Percentiles rank a stretch among this genome's conserved stretches.
These are phyloP conservation scores for Budorcas taxicolor DNA, from an alignment of 2,113 vertebrate genomes.

Conservation along the genomic window DNA sequence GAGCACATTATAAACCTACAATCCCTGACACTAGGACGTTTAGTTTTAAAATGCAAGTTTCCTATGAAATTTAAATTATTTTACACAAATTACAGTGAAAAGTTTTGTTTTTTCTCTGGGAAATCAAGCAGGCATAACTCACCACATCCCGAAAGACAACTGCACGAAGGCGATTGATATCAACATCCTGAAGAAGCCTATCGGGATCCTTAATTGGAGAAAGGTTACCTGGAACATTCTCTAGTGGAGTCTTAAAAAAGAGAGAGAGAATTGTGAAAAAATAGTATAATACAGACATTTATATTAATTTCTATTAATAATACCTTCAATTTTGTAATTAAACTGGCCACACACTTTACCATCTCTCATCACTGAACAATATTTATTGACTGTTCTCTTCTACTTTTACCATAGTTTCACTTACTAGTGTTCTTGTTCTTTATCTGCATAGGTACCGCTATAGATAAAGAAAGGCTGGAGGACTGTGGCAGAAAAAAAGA, in stretches of 20 bases:
- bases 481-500: not conserved
- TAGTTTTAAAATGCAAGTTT: not conserved
- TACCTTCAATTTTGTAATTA: not conserved
- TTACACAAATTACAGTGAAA: not conserved
- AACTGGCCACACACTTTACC: not conserved
- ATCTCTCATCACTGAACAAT: not conserved
- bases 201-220: constrained; percentile 95
- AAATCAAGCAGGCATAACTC: constrained; percentile 71
- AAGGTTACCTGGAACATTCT: constrained; percentile 89
- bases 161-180: constrained; percentile 95
- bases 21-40: not conserved
- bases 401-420: not conserved
- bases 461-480: not conserved
- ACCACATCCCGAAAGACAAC: constrained; percentile 98
- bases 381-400: not conserved
- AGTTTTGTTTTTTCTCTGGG: not conserved
- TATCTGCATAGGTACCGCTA: not conserved
- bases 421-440: not conserved
- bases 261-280: constrained; percentile 30
- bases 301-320: not conserved
- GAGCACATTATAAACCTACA: not conserved
- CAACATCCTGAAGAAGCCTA: constrained; percentile 95
- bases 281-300: not conserved
- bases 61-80: not conserved
- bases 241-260: constrained; percentile 84